Percentiles rank a stretch among this genome's conserved stretches.
phyloP scores from a whole-genome alignment of 2,797 vertebrate species.

The Hypotaenidia philippensis region DNA sequence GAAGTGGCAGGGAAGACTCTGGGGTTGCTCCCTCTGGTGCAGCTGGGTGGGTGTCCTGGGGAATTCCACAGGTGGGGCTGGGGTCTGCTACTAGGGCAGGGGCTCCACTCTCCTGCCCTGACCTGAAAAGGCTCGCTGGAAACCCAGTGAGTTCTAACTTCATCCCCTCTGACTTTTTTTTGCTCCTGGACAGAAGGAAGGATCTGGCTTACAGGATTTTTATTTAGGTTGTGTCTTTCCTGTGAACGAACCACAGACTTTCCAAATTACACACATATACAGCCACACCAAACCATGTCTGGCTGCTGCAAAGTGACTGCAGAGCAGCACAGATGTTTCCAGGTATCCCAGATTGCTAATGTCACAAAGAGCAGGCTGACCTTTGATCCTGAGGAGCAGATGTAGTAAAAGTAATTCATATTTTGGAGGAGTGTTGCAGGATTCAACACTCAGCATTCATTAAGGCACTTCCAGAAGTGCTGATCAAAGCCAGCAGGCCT shows the following conservation, averaged over 20 bases:
- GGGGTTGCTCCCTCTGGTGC: neutral
- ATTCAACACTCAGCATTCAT: constrained; percentile 30
- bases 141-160: neutral
- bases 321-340: neutral
- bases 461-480: constrained; percentile 10
- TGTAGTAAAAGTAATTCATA: neutral
- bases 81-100: rapidly evolving
- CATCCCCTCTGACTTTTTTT: neutral
- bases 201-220: neutral
- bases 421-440: constrained; percentile 31
- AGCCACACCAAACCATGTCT: neutral
- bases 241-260: neutral
- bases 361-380: neutral
- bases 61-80: neutral
- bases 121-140: neutral
- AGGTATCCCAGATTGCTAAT: neutral
- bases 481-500: constrained; percentile 51
- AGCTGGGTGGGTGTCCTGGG: neutral
- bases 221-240: neutral
- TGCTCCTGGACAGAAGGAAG: neutral
- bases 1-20: neutral
- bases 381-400: neutral
- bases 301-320: neutral
- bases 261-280: neutral
- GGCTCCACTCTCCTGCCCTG: neutral